Conservation (phyloP, 1,140 invertebrate species). For the Tetragnatha versicolor region DNA sequence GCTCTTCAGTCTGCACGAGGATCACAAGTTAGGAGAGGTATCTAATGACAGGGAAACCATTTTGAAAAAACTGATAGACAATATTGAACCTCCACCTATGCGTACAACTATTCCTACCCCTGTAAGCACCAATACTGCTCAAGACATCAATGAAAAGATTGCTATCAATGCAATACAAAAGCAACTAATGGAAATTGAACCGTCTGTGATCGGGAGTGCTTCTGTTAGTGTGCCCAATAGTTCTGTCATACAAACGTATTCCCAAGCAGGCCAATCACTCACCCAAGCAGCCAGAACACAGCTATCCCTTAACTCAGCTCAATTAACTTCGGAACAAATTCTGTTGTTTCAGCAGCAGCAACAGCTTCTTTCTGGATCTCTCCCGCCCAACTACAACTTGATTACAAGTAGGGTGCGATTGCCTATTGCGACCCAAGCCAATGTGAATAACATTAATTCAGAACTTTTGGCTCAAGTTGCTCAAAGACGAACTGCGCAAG, state of each 20-base stretch:
- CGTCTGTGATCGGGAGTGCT: background rate
- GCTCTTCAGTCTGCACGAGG: slow-evolving; percentile 46
- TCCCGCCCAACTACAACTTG: slow-evolving; percentile 44
- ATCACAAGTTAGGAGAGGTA: slow-evolving; percentile 30
- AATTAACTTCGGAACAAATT: slow-evolving; percentile 26
- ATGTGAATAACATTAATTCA: slow-evolving; percentile 1
- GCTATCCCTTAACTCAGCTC: slow-evolving; percentile 28
- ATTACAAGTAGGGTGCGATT: slow-evolving; percentile 31
- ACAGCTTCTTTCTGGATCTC: background rate
- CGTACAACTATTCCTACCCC: background rate
- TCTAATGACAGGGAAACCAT: slow-evolving; percentile 21
- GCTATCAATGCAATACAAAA: slow-evolving; percentile 92
- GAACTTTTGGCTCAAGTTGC: slow-evolving; percentile 26
- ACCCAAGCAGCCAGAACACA: slow-evolving; percentile 22
- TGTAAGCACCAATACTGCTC: slow-evolving; percentile 16
- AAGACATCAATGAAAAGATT: slow-evolving; percentile 75
- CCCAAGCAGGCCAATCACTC: slow-evolving; percentile 33
- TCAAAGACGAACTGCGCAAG: slow-evolving; percentile 17
- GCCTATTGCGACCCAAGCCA: slow-evolving; percentile 1
- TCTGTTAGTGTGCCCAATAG: slow-evolving; percentile 1
- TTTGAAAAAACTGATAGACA: slow-evolving; percentile 22
- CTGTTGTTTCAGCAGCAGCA: slow-evolving; percentile 35
- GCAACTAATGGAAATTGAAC: slow-evolving; percentile 77
- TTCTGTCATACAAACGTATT: slow-evolving; percentile 26
- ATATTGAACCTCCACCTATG: background rate